Evolutionary conservation across 2,113 vertebrate genomes (phyloP).

Genomic region (Patagioenas fasciata): DNA sequence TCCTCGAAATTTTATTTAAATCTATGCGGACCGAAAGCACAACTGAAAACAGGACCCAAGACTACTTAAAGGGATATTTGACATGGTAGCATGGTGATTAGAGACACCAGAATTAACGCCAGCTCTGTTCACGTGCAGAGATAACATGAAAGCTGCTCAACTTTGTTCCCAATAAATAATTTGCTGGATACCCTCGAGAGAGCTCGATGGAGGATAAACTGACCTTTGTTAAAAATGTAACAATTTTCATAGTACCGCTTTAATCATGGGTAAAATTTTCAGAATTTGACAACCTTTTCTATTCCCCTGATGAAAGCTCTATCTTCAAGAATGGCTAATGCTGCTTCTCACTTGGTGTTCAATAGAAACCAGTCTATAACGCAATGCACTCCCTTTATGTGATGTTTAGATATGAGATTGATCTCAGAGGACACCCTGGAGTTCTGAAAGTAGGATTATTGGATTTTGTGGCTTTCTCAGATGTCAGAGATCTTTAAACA

Average conservation of each 20-base stretch:
- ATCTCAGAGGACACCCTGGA: constrained; percentile 93
- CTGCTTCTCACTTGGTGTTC: constrained; percentile 90
- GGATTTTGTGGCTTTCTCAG: constrained; percentile 98
- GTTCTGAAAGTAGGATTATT: constrained; percentile 99
- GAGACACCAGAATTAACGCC: background rate
- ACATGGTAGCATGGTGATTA: background rate
- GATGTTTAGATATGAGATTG: constrained; percentile 99
- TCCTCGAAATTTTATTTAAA: background rate
- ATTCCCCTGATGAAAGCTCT: constrained; percentile 84
- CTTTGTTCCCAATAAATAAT: constrained; percentile 72
- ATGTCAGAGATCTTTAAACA: constrained; percentile 99
- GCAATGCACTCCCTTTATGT: constrained; percentile 88
- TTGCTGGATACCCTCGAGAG: constrained; percentile 68
- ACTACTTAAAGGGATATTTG: background rate
- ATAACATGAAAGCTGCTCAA: constrained; percentile 37
- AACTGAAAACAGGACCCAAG: background rate
- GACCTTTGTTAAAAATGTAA: constrained; percentile 86
- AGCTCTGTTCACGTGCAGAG: background rate
- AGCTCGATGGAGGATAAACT: constrained; percentile 17
- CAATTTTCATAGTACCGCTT: constrained; percentile 82
- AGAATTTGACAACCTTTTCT: constrained; percentile 86
- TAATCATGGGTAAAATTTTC: constrained; percentile 83
- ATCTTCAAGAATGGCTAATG: constrained; percentile 85
- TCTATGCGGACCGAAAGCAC: background rate
- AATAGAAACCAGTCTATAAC: constrained; percentile 85